Conservation (phyloP, 2,888 invertebrate genomes). For the Epinotia nisella region DNA sequence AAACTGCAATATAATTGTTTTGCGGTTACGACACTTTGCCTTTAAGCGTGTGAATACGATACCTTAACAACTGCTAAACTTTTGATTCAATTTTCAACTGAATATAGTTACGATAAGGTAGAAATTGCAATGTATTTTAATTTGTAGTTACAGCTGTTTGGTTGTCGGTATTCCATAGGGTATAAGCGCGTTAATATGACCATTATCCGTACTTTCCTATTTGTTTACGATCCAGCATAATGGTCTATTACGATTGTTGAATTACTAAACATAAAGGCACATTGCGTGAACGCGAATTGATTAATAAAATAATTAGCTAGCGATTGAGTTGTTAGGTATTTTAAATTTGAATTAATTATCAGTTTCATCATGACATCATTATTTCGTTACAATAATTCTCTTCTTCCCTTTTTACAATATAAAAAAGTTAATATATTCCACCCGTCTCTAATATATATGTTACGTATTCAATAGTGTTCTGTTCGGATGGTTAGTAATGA, state of each 20-base stretch:
- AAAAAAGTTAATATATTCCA: too few relatives aligned
- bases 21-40: constrained; percentile 7
- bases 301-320: constrained; percentile 57
- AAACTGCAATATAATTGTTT: background rate
- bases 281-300: constrained; percentile 51
- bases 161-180: background rate
- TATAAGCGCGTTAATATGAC: constrained; percentile 45
- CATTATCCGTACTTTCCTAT: constrained; percentile 45
- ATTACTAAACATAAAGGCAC: constrained; percentile 58
- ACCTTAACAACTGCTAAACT: constrained; percentile 18
- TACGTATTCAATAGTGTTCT: too few relatives aligned
- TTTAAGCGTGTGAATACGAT: background rate
- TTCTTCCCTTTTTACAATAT: too few relatives aligned
- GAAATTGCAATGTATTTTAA: background rate
- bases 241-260: constrained; percentile 66
- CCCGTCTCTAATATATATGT: too few relatives aligned
- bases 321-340: constrained; percentile 35
- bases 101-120: background rate
- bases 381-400: background rate
- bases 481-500: too few relatives aligned
- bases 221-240: constrained; percentile 52
- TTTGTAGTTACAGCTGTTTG: constrained; percentile 10
- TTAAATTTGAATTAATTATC: constrained; percentile 9
- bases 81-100: background rate
- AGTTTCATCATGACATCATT: background rate